These are phyloP conservation scores for Petaurus breviceps DNA, from an alignment of 2,113 vertebrate species.

Conservation along the genomic window DNA sequence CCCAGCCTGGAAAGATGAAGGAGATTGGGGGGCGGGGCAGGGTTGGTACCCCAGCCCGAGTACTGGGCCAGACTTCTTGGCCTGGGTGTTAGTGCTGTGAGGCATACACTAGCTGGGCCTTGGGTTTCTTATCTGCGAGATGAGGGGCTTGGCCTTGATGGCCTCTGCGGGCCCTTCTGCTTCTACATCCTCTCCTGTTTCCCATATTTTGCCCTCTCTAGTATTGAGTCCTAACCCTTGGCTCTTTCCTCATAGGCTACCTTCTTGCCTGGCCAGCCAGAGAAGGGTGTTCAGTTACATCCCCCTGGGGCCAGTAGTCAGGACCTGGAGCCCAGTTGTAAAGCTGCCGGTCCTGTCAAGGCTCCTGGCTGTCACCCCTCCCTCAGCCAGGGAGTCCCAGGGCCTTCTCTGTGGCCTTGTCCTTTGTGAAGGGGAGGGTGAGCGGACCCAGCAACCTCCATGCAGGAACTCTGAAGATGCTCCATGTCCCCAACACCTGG, in stretches of 20 bases:
- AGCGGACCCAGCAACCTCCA: neutral
- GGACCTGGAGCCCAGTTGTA: neutral
- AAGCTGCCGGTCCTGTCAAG: neutral
- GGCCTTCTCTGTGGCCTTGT: neutral
- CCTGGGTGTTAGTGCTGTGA: neutral
- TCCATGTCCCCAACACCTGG: too few relatives aligned
- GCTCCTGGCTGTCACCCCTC: neutral
- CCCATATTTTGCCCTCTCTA: neutral
- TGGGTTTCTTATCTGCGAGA: too few relatives aligned
- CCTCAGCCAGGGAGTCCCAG: neutral
- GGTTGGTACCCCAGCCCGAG: neutral
- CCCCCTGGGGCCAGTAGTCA: neutral
- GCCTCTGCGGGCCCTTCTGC: too few relatives aligned
- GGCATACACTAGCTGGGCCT: neutral
- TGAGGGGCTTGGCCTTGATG: too few relatives aligned
- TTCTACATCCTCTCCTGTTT: neutral
- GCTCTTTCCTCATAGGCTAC: neutral
- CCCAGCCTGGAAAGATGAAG: neutral
- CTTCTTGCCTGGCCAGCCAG: neutral
- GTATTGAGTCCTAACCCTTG: neutral
- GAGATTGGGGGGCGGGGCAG: neutral
- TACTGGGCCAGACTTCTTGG: too few relatives aligned
- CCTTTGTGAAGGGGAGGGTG: neutral
- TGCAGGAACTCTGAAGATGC: too few relatives aligned
- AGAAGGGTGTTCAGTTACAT: neutral